Conservation (phyloP, 2,888 invertebrate genomes). For the Drosophila falleni region DNA sequence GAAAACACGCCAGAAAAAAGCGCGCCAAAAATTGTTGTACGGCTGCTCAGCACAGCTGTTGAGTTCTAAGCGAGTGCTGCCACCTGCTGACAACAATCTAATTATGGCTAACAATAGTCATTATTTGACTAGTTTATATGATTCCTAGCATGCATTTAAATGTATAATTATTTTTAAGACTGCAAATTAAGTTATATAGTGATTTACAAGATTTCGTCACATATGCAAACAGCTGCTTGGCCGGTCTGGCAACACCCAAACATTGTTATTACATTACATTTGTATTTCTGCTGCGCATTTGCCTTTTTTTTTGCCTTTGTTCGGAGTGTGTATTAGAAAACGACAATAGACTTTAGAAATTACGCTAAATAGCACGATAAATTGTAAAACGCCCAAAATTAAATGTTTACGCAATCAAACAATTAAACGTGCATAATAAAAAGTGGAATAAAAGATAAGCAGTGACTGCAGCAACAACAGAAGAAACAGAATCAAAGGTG, state of each 20-base stretch:
- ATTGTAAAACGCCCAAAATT: conserved; percentile 52
- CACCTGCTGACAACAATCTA: conserved; percentile 32
- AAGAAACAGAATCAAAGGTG: conserved; percentile 25
- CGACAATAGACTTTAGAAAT: conserved; percentile 58
- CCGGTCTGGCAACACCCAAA: conserved; percentile 55
- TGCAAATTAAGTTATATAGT: neutral
- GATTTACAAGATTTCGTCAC: conserved; percentile 5
- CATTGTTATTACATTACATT: conserved; percentile 80
- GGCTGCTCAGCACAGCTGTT: conserved; percentile 53
- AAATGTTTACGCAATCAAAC: conserved; percentile 54
- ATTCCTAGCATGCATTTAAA: neutral
- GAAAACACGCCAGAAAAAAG: conserved; percentile 50
- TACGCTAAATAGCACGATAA: conserved; percentile 45
- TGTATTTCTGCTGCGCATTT: conserved; percentile 81
- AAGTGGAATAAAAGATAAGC: conserved; percentile 24
- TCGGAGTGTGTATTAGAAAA: conserved; percentile 67
- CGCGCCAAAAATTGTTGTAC: conserved; percentile 68
- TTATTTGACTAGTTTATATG: neutral
- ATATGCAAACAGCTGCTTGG: conserved; percentile 60
- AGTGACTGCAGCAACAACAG: conserved; percentile 20
- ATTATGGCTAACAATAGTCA: neutral
- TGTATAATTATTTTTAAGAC: neutral
- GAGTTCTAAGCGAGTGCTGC: conserved; percentile 39
- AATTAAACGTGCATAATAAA: conserved; percentile 29
- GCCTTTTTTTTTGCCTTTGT: conserved; percentile 72